These are phyloP conservation scores for Listronotus oregonensis DNA, from an alignment of 1,140 invertebrate species.

Conservation along the genomic window DNA sequence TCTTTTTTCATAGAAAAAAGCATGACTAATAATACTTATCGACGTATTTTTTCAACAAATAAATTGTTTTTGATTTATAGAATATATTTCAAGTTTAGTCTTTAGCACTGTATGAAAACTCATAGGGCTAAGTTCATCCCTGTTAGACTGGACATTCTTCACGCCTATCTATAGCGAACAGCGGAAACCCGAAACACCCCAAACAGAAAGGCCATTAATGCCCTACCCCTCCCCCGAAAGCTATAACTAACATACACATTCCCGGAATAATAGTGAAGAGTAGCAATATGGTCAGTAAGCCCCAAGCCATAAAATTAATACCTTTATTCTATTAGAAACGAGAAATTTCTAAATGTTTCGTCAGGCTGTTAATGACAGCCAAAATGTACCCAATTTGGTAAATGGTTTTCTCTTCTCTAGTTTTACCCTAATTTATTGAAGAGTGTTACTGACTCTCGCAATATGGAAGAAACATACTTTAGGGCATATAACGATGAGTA, in stretches of 20 bases:
- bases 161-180: neutral
- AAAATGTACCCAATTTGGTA: constrained; percentile 22
- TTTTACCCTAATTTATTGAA: constrained; percentile 2
- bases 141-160: neutral
- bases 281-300: constrained; percentile 21
- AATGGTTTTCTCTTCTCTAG: constrained; percentile 6
- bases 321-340: constrained; percentile 28
- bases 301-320: constrained; percentile 26
- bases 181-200: constrained; percentile 4
- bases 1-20: no score
- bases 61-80: no score
- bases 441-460: constrained; percentile 20
- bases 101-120: no score
- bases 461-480: constrained; percentile 13
- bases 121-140: no score
- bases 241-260: constrained; percentile 18
- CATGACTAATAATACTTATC: no score
- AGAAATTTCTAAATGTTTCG: constrained; percentile 25
- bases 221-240: neutral
- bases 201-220: constrained; percentile 7
- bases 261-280: constrained; percentile 11
- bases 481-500: neutral
- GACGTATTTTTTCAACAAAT: no score
- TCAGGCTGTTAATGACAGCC: constrained; percentile 26
- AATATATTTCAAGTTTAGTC: no score